These are phyloP conservation scores for Melanotus villosus DNA, from an alignment of 2,888 invertebrate species.

Conservation along the genomic window DNA sequence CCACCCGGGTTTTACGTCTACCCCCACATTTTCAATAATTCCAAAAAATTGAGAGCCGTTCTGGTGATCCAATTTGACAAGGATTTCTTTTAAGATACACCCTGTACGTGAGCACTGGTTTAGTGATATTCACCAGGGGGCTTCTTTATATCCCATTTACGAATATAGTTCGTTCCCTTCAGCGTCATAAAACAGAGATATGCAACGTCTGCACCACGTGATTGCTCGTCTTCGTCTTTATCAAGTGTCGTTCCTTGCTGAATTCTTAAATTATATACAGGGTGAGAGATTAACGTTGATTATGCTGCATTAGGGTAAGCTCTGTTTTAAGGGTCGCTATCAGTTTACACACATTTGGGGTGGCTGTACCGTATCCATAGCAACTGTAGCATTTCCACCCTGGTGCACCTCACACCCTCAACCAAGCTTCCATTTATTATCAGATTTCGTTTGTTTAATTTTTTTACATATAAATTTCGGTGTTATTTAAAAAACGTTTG, in stretches of 20 bases:
- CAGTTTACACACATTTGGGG: constrained; percentile 44
- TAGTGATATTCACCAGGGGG: constrained; percentile 17
- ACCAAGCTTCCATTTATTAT: constrained; percentile 37
- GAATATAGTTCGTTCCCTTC: constrained; percentile 26
- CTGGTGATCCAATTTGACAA: too few species aligned
- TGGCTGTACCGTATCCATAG: constrained; percentile 49
- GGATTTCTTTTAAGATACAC: background rate
- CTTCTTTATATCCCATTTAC: constrained; percentile 26
- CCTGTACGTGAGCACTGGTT: background rate
- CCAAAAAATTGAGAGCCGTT: too few species aligned
- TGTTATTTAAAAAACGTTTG: background rate
- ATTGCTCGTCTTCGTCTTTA: constrained; percentile 33
- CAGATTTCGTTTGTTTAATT: constrained; percentile 36
- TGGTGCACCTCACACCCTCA: constrained; percentile 37
- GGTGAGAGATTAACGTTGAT: constrained; percentile 44
- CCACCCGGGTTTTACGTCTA: too few species aligned
- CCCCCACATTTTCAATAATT: too few species aligned
- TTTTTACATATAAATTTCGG: constrained; percentile 11
- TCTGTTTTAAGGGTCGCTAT: constrained; percentile 42
- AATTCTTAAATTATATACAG: constrained; percentile 45
- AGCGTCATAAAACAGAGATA: constrained; percentile 25
- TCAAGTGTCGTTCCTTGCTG: constrained; percentile 21
- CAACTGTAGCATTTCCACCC: constrained; percentile 44
- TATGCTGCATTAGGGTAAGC: constrained; percentile 39
- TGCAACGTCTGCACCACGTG: constrained; percentile 32